phyloP scores from a whole-genome alignment of 2,888 invertebrate genomes.

The Caenorhabditis sulstoni region DNA sequence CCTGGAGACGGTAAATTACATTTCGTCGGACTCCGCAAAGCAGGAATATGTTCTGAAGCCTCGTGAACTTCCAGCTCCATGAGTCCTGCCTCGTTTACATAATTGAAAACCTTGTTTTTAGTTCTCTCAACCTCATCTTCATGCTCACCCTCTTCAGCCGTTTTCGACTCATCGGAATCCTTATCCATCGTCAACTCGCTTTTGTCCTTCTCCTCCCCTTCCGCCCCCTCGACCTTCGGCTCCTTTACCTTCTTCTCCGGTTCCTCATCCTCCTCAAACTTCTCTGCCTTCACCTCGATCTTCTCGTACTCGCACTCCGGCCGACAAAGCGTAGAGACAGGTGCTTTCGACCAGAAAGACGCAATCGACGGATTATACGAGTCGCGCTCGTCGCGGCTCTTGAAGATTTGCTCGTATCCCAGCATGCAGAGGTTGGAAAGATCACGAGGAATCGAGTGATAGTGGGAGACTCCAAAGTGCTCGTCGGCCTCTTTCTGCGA shows the following conservation, averaged over 20 bases:
- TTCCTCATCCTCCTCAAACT: not conserved
- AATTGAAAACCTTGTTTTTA: too few species aligned
- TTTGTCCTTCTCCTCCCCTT: not conserved
- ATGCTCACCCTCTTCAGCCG: too few species aligned
- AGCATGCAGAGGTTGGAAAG: conserved; percentile 24
- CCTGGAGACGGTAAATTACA: too few species aligned
- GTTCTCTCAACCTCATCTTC: too few species aligned
- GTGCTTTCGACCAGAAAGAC: conserved; percentile 47
- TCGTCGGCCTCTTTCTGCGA: conserved; percentile 35
- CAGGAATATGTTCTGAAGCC: too few species aligned
- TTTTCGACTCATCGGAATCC: too few species aligned
- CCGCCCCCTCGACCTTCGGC: too few species aligned
- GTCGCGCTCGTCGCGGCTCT: conserved; percentile 16
- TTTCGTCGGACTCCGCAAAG: too few species aligned
- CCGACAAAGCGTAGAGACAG: conserved; percentile 1
- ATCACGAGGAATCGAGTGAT: conserved; percentile 5
- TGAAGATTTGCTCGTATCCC: conserved; percentile 14
- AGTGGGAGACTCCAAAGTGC: not conserved
- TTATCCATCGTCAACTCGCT: too few species aligned
- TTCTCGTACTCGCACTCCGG: not conserved
- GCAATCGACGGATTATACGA: conserved; percentile 16
- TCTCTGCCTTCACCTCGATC: not conserved
- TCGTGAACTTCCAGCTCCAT: too few species aligned
- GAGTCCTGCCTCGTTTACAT: too few species aligned
- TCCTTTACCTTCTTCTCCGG: not conserved